phyloP scores from a whole-genome alignment of 2,888 invertebrate species.

The Lochmaea crataegi region DNA sequence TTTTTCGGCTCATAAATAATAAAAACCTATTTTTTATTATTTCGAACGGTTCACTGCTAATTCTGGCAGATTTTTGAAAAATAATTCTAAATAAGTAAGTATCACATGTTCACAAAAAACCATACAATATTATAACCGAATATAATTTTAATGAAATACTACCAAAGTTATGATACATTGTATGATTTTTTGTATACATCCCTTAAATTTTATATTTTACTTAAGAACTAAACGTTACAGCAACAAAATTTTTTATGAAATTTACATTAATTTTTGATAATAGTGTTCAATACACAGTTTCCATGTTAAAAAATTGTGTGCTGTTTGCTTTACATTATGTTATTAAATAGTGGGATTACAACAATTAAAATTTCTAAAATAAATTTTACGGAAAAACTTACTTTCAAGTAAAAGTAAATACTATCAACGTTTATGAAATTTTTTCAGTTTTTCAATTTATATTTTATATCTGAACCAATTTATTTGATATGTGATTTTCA shows the following conservation, averaged over 20 bases:
- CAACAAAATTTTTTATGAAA: background rate
- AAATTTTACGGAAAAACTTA: too few relatives aligned
- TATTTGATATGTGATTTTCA: too few relatives aligned
- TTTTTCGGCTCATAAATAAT: constrained; percentile 33
- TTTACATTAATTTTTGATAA: background rate
- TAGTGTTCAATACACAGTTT: background rate
- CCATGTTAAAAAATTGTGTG: background rate
- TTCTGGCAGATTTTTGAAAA: constrained; percentile 13
- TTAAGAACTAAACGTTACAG: background rate
- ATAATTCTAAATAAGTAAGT: constrained; percentile 17
- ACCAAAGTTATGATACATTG: background rate
- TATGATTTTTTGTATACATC: constrained; percentile 5
- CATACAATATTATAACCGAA: background rate
- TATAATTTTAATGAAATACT: background rate
- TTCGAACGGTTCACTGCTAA: background rate
- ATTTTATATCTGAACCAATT: too few relatives aligned
- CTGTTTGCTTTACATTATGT: too few relatives aligned
- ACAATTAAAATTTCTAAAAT: too few relatives aligned
- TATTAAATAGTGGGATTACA: too few relatives aligned
- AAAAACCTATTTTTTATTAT: constrained; percentile 26
- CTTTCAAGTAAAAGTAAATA: too few relatives aligned
- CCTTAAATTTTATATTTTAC: background rate
- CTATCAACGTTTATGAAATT: too few relatives aligned
- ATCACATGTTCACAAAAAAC: constrained; percentile 11
- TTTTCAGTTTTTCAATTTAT: too few relatives aligned